Percentiles rank a stretch among this genome's conserved stretches.
These are phyloP conservation scores for Gallinago solitaria DNA, from an alignment of 2,797 vertebrate genomes.

Conservation along the genomic window DNA sequence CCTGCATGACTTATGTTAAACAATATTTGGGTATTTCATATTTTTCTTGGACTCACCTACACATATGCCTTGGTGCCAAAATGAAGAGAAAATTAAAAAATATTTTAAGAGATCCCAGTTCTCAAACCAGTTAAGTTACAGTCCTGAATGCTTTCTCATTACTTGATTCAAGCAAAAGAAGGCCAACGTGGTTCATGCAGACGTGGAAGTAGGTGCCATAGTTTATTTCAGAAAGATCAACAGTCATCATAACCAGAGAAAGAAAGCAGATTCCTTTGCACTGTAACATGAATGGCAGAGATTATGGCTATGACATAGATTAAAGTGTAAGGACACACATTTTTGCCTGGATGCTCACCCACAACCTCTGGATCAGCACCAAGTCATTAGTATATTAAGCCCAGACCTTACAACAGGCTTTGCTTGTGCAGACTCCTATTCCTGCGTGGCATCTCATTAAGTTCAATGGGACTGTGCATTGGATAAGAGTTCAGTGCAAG, in stretches of 20 bases:
- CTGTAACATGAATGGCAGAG: not conserved
- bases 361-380: not conserved
- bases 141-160: not conserved
- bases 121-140: conserved; percentile 31
- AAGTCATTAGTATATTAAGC: not conserved
- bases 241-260: not conserved
- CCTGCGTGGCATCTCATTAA: not conserved
- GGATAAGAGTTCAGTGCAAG: not conserved
- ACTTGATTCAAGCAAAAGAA: not conserved
- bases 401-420: not conserved
- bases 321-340: not conserved
- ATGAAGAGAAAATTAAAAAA: conserved; percentile 11
- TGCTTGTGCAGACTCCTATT: not conserved
- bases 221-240: not conserved
- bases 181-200: not conserved
- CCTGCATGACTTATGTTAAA: conserved; percentile 42
- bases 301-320: not conserved
- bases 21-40: conserved; percentile 66
- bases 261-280: not conserved
- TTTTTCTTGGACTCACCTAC: conserved; percentile 67
- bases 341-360: not conserved
- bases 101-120: conserved; percentile 13
- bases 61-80: conserved; percentile 17
- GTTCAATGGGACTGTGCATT: not conserved
- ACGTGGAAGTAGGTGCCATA: not conserved